Evolutionary conservation across 1,140 invertebrate species (phyloP).

Genomic region (Drosophila erecta): DNA sequence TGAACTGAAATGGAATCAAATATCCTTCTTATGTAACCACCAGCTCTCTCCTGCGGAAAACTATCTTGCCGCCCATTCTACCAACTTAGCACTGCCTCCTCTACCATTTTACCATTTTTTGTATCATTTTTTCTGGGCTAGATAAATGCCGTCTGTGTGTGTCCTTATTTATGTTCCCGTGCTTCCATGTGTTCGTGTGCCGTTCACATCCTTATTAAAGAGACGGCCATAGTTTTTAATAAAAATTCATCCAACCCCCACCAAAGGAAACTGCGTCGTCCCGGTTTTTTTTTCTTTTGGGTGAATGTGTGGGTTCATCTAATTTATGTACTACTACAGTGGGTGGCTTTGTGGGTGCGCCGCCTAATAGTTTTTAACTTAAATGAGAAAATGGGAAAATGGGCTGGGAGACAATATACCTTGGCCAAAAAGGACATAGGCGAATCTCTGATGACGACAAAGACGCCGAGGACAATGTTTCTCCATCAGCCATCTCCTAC

Average conservation of each 20-base stretch:
- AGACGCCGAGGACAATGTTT: conserved; percentile 48
- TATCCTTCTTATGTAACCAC: conserved; percentile 34
- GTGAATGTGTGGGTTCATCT: conserved; percentile 22
- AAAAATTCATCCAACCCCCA: conserved; percentile 53
- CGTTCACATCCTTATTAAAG: conserved; percentile 68
- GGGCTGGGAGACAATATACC: conserved; percentile 11
- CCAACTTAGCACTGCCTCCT: background rate
- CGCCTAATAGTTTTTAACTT: conserved; percentile 77
- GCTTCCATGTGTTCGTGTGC: conserved; percentile 8
- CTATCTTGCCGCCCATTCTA: conserved; percentile 31
- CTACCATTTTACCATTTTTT: background rate
- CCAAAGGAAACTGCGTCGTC: conserved; percentile 7
- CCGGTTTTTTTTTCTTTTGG: conserved; percentile 1
- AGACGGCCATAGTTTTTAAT: conserved; percentile 76
- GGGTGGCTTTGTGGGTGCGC: conserved; percentile 52
- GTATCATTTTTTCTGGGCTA: conserved; percentile 16
- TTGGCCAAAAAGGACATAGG: conserved; percentile 47
- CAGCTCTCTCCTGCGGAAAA: conserved; percentile 9
- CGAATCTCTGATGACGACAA: conserved; percentile 41
- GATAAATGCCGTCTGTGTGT: conserved; percentile 53
- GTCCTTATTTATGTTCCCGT: conserved; percentile 69
- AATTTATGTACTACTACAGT: conserved; percentile 71
- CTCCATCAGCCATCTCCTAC: conserved; percentile 8
- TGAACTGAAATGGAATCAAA: conserved; percentile 25
- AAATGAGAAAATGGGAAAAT: conserved; percentile 61